These are phyloP conservation scores for Chionodraco myersi DNA, from an alignment of 2,113 vertebrate species.

Conservation along the genomic window DNA sequence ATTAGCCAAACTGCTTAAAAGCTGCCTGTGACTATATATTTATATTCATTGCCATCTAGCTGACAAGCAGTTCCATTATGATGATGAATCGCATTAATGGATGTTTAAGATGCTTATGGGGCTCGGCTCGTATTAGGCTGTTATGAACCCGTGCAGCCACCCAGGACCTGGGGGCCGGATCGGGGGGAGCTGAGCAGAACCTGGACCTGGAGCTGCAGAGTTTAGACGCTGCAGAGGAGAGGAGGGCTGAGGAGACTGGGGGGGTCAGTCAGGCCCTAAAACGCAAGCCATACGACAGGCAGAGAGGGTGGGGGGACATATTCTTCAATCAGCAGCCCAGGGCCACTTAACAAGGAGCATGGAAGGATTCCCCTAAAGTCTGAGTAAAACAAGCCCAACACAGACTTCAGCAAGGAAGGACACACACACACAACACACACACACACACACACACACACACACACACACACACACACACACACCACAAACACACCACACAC, in stretches of 20 bases:
- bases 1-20: conserved; percentile 59
- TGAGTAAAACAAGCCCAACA: conserved; percentile 44
- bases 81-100: conserved; percentile 71
- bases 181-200: neutral
- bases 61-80: conserved; percentile 58
- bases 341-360: conserved; percentile 13
- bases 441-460: conserved; percentile 25
- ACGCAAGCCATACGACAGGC: neutral
- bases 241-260: neutral
- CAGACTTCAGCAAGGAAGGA: conserved; percentile 65
- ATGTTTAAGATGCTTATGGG: conserved; percentile 47
- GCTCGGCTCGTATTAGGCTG: conserved; percentile 19
- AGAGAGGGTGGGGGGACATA: neutral
- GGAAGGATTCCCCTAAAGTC: conserved; percentile 44
- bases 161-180: conserved; percentile 6
- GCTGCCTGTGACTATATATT: conserved; percentile 54
- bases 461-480: conserved; percentile 45
- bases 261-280: neutral
- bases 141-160: conserved; percentile 49
- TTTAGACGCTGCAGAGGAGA: neutral
- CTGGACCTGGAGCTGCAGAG: neutral
- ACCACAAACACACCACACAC: conserved; percentile 29
- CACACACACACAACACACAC: conserved; percentile 31
- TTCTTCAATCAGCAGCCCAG: conserved; percentile 16
- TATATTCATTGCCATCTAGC: conserved; percentile 65